A percentile compares a stretch with the other conserved stretches of the same genome.
phyloP scores from a whole-genome alignment of 2,888 invertebrate species.

The Rhagophthalmus giganteus region DNA sequence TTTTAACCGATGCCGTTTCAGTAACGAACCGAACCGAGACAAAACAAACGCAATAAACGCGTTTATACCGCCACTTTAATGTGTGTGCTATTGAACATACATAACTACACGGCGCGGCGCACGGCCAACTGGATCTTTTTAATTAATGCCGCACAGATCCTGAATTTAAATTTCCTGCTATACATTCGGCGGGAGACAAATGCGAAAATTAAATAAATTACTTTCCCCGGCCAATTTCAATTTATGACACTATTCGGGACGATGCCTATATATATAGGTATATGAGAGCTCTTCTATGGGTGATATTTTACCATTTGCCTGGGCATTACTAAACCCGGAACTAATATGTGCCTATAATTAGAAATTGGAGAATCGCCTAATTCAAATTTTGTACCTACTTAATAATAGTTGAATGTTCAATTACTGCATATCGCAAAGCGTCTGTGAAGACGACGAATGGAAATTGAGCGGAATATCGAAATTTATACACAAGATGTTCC shows the following conservation, averaged over 20 bases:
- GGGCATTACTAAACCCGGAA: too few species aligned
- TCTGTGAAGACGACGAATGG: too few species aligned
- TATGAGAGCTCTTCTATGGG: too few species aligned
- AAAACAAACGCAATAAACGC: slow-evolving; percentile 45
- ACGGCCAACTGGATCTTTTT: slow-evolving; percentile 29
- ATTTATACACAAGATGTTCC: too few species aligned
- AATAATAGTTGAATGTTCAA: too few species aligned
- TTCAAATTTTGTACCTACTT: too few species aligned
- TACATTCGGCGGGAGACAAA: slow-evolving; percentile 21
- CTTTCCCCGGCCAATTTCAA: slow-evolving; percentile 18
- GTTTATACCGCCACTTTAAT: slow-evolving; percentile 40
- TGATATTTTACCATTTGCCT: too few species aligned
- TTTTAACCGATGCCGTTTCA: slow-evolving; percentile 42
- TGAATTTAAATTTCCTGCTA: slow-evolving; percentile 28
- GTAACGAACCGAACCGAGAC: slow-evolving; percentile 44
- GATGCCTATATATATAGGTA: too few species aligned
- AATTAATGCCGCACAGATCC: slow-evolving; percentile 27
- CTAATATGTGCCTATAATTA: too few species aligned
- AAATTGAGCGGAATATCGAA: too few species aligned
- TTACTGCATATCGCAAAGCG: too few species aligned
- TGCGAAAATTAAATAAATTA: slow-evolving; percentile 25
- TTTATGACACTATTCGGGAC: slow-evolving; percentile 16
- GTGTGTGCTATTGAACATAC: slow-evolving; percentile 37
- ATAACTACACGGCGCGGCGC: slow-evolving; percentile 25
- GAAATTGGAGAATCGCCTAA: too few species aligned